These are phyloP conservation scores for Martes martes DNA, from an alignment of 2,113 vertebrate genomes.

Conservation along the genomic window DNA sequence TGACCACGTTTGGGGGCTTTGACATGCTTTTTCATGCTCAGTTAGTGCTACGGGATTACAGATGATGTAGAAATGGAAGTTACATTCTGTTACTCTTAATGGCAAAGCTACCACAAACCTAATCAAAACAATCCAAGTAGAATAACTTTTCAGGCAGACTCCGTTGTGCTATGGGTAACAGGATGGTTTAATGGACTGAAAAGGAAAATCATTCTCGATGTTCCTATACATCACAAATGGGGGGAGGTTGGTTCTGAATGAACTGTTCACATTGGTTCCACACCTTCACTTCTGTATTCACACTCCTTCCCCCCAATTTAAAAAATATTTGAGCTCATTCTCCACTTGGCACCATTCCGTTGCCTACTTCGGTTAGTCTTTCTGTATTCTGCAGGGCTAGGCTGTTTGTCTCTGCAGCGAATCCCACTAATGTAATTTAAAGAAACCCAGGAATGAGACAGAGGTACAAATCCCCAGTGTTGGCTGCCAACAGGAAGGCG, in stretches of 20 bases:
- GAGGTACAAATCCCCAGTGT: neutral
- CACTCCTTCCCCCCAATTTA: neutral
- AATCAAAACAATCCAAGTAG: slow-evolving; percentile 45
- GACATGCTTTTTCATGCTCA: neutral
- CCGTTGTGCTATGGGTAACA: neutral
- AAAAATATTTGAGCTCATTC: neutral
- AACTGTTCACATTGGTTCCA: neutral
- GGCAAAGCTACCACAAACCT: slow-evolving; percentile 42
- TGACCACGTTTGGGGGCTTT: neutral
- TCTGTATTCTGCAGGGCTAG: neutral
- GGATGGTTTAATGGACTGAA: slow-evolving; percentile 5
- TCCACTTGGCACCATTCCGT: neutral
- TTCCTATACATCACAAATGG: neutral
- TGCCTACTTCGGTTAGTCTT: neutral
- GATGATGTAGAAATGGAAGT: slow-evolving; percentile 38
- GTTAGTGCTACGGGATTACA: neutral
- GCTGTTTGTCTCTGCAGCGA: neutral
- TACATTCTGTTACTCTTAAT: slow-evolving; percentile 38
- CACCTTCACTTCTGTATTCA: neutral
- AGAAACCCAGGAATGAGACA: neutral
- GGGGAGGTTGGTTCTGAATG: neutral
- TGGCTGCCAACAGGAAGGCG: neutral
- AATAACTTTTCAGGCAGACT: slow-evolving; percentile 2
- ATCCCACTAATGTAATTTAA: slow-evolving; percentile 9
- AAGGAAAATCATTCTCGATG: neutral